phyloP scores from a whole-genome alignment of 1,140 invertebrate species.

The Drosophila sucinea region DNA sequence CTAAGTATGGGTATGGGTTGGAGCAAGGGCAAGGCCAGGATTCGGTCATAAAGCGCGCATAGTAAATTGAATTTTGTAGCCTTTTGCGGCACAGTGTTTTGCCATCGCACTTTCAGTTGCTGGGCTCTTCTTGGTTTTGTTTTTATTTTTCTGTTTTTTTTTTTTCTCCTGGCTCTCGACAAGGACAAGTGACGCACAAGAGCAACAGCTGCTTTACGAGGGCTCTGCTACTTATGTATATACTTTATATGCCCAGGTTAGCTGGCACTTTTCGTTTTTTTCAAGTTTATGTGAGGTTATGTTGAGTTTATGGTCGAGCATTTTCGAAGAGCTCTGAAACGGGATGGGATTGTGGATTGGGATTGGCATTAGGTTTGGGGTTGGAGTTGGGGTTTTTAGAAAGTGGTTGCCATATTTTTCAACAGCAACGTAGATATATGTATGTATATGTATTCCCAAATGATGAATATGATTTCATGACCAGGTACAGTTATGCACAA shows the following conservation, averaged over 20 bases:
- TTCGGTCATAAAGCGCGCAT: constrained; percentile 76
- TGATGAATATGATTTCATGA: constrained; percentile 56
- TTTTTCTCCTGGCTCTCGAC: constrained; percentile 5
- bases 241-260: constrained; percentile 36
- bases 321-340: constrained; percentile 23
- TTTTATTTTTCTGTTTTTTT: too few relatives aligned
- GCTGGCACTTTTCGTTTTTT: constrained; percentile 42
- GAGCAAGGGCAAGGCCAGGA: constrained; percentile 38
- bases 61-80: constrained; percentile 81
- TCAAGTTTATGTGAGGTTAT: constrained; percentile 59
- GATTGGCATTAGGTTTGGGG: not conserved
- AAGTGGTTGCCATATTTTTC: constrained; percentile 7
- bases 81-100: constrained; percentile 61
- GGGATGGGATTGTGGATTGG: not conserved
- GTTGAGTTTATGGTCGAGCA: constrained; percentile 45
- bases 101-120: not conserved
- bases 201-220: constrained; percentile 60
- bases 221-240: constrained; percentile 30
- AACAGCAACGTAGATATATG: not conserved
- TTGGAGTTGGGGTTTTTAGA: not conserved
- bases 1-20: not conserved
- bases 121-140: not conserved
- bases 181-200: constrained; percentile 53
- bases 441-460: constrained; percentile 36
- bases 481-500: constrained; percentile 37